Conservation (phyloP, 2,888 invertebrate genomes). For the Euplagia quadripunctaria region DNA sequence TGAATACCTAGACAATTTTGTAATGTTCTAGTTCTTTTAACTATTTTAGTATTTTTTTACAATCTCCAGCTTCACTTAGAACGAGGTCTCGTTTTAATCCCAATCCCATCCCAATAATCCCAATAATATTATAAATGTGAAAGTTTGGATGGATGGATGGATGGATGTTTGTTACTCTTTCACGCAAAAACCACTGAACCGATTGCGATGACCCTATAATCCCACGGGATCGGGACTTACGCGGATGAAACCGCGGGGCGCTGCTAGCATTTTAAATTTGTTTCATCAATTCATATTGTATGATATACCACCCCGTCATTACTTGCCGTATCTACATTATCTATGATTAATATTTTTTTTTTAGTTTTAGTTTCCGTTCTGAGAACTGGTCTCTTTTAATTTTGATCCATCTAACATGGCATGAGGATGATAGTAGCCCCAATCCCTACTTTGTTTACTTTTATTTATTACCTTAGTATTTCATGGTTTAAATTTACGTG, state of each 20-base stretch:
- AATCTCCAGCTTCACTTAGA: neutral
- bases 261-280: neutral
- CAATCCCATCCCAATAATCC: no score
- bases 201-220: no score
- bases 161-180: no score
- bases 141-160: no score
- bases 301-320: neutral
- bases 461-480: neutral
- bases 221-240: no score
- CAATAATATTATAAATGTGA: no score
- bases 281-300: neutral
- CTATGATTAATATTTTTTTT: neutral
- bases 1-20: constrained; percentile 23
- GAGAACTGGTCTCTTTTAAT: neutral
- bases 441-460: neutral
- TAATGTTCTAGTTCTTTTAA: neutral
- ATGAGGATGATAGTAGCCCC: neutral
- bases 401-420: no score
- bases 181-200: no score
- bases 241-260: no score
- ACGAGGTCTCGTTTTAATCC: neutral
- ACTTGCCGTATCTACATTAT: neutral
- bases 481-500: neutral
- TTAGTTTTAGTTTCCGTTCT: neutral
- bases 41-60: neutral